Evolutionary conservation across 2,797 vertebrate species (phyloP).

Genomic region (Mareca penelope): DNA sequence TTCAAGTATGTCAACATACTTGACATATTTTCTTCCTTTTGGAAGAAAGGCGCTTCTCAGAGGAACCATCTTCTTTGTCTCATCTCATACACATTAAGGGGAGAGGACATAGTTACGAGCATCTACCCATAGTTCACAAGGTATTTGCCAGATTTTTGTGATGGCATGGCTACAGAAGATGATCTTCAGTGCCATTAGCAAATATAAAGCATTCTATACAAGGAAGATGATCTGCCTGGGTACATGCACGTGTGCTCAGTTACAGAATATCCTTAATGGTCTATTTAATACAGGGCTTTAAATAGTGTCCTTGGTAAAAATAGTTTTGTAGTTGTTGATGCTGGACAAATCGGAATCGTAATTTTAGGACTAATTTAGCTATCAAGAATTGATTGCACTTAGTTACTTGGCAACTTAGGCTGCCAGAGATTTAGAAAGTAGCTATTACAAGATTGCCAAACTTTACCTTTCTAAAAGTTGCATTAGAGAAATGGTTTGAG

Average conservation of each 20-base stretch:
- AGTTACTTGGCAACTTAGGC: not conserved
- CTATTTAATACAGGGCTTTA: not conserved
- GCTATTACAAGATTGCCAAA: not conserved
- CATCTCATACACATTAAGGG: not conserved
- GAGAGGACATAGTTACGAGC: not conserved
- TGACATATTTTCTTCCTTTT: not conserved
- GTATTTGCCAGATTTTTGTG: not conserved
- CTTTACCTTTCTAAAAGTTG: not conserved
- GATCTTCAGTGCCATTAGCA: not conserved
- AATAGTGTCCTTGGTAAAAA: not conserved
- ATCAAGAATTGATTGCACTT: constrained; percentile 7
- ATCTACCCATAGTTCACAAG: not conserved
- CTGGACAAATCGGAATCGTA: constrained; percentile 14
- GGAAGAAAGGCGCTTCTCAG: not conserved
- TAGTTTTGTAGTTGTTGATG: constrained; percentile 2
- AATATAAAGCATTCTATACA: not conserved
- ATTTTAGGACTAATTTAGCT: constrained; percentile 47
- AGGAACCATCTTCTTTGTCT: not conserved
- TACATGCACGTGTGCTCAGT: not conserved
- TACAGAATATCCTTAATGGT: not conserved
- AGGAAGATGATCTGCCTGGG: not conserved
- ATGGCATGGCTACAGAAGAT: not conserved
- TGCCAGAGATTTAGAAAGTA: constrained; percentile 6
- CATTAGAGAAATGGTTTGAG: not conserved
- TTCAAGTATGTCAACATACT: constrained; percentile 1